A percentile compares a stretch with the other conserved stretches of the same genome.
phyloP scores from a whole-genome alignment of 2,113 vertebrate species.

The Siphamia tubifer region DNA sequence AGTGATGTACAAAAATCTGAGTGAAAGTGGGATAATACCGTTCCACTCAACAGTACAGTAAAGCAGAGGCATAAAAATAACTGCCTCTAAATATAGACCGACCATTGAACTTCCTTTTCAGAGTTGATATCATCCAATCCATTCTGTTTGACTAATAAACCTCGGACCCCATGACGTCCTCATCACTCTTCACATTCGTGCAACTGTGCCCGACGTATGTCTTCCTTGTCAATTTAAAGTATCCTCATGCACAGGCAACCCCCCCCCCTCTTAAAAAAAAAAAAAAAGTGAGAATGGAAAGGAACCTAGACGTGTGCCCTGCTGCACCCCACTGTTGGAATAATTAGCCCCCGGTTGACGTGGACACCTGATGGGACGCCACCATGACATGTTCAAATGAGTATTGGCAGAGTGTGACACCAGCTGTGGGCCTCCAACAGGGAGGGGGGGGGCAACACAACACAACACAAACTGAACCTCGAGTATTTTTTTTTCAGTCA shows the following conservation, averaged over 20 bases:
- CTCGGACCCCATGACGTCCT: constrained; percentile 26
- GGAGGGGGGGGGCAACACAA: constrained; percentile 36
- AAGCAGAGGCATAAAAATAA: constrained; percentile 57
- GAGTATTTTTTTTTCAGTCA: constrained; percentile 16
- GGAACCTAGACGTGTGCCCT: constrained; percentile 53
- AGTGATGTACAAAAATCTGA: neutral
- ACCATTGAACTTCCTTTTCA: constrained; percentile 65
- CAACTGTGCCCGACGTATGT: constrained; percentile 58
- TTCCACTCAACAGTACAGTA: constrained; percentile 54
- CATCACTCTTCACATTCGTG: constrained; percentile 57
- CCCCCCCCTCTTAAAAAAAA: constrained; percentile 17
- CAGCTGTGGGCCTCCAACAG: constrained; percentile 66
- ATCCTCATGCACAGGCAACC: constrained; percentile 44
- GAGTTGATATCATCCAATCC: constrained; percentile 57
- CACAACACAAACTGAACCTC: constrained; percentile 4
- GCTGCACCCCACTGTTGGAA: constrained; percentile 64
- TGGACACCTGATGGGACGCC: constrained; percentile 54
- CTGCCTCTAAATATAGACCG: constrained; percentile 66
- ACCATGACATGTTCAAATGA: constrained; percentile 67
- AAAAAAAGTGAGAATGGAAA: constrained; percentile 48
- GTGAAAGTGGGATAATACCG: constrained; percentile 30
- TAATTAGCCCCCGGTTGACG: constrained; percentile 73
- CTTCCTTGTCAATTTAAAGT: constrained; percentile 53
- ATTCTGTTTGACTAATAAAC: constrained; percentile 42
- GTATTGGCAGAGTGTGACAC: constrained; percentile 67